These are phyloP conservation scores for Chrysolina americana DNA, from an alignment of 2,888 invertebrate species.

Conservation along the genomic window DNA sequence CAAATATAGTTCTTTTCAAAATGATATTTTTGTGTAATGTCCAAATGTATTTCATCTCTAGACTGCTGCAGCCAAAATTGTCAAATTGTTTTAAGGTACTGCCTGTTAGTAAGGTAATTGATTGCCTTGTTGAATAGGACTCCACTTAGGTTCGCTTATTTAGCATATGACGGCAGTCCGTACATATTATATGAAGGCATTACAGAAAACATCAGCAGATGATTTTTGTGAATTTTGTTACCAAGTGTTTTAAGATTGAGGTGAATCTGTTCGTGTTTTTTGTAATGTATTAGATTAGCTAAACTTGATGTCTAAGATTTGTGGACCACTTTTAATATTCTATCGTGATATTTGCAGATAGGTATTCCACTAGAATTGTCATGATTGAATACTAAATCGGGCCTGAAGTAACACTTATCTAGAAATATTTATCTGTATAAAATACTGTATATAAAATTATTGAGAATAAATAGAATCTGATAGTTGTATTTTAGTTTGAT, in stretches of 20 bases:
- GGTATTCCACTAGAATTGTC: constrained; percentile 1
- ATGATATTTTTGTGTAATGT: too few relatives aligned
- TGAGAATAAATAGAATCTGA: constrained; percentile 61
- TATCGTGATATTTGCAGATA: constrained; percentile 4
- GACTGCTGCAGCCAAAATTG: neutral
- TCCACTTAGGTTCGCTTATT: constrained; percentile 51
- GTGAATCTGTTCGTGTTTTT: constrained; percentile 30
- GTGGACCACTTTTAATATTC: constrained; percentile 45
- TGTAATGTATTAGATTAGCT: constrained; percentile 44
- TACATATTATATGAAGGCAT: constrained; percentile 53
- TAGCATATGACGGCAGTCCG: constrained; percentile 59
- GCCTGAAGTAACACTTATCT: constrained; percentile 58
- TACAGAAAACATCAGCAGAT: constrained; percentile 25
- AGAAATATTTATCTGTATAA: constrained; percentile 64
- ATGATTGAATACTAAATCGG: constrained; percentile 12
- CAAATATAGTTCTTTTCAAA: too few relatives aligned
- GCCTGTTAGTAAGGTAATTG: constrained; percentile 14
- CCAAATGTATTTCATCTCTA: too few relatives aligned
- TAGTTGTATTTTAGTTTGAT: constrained; percentile 56
- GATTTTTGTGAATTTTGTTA: constrained; percentile 24
- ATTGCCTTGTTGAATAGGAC: constrained; percentile 46
- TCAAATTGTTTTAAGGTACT: constrained; percentile 10
- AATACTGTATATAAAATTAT: constrained; percentile 64
- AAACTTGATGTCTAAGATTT: constrained; percentile 63
- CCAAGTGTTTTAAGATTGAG: constrained; percentile 9